Evolutionary conservation across 2,888 invertebrate genomes (phyloP), one percentile per base, ranked within the genome.

Genomic region (Drosophila formosana): DNA sequence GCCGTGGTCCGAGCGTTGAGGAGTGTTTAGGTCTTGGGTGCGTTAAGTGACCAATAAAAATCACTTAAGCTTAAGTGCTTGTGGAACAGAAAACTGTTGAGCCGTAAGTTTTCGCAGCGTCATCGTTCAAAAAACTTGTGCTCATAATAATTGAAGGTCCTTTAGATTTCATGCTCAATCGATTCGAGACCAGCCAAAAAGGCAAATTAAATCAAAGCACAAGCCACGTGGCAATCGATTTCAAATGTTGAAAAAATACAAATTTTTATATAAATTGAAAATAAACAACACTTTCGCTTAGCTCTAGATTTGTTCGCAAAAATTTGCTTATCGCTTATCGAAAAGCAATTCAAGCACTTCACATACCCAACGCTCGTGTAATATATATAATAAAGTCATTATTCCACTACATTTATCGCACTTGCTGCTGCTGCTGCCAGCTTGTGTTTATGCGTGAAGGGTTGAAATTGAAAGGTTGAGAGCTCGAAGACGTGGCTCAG

Each of bases 1-100:
- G 39, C 70, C 72, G 72, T 60, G 85, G 69, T 76, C 72, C 72
- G 51, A 37, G n/a, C 41, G 45, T 8, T 11, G 25, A 28, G 66
- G 23, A 61, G 67, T 56, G 53, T 45, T 45, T 58, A 49, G 56
- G 43, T 58, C 49, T 9, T 50, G 37, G 45, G 30, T 34, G 82
- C 80, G 75, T 85, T 87, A 88, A 85, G 90, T 85, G 89, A 88
- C 79, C 85, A 86, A 85, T 85, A 89, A 89, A 89, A 89, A 89
- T 89, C 90, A 89, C 84, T 85, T 89, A 80, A 75, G 90, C 87
- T 80, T 72, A 89, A 88, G 84, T 84, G 74, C 64, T 72, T 72
- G 68, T 76, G 80, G 62, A 68, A 79, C 82, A 78, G 68, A 72
- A 72, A 78, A 72, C 77, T 77, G 80, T 72, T 77, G 78, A 77